Evolutionary conservation across 2,888 invertebrate genomes (phyloP), one percentile per base, ranked within the genome.

Genomic region (Sussaba pulchella): DNA sequence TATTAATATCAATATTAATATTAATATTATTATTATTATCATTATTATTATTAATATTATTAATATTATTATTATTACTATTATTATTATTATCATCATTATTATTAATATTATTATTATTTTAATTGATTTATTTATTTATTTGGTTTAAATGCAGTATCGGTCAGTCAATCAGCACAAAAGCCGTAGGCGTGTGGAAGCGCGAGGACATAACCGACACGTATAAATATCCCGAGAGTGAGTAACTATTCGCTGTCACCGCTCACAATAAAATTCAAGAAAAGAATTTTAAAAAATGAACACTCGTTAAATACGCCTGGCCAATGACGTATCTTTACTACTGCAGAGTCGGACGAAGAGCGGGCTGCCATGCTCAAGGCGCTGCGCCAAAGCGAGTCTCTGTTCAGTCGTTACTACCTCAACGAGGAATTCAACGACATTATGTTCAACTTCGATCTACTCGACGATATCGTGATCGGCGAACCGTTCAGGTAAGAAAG

Each of bases 381-480:
- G 6, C 92, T 98, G 0, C 94, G 95, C 50, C 96, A 96, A 91
- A 96, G 97, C 2, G 95, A 96, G 83, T 97, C 95, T 83, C 93
- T 96, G 14, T 98, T 97, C 90, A 96, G 97, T 36, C 93, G 98
- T 41, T 98, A 97, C 89, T 98, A 98, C 88, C 93, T 98, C 6
- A 98, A 98, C 89, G 97, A 97, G 87, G 96, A 95, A 76, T 97
- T 98, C 91, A 97, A 98, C 90, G 98, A 98, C 83, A 94, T 98
- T 24, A 93, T 94, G 80, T 98, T 98, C 88, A 95, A 96, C 85
- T 96, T 98, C 89, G 95, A 96, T 86, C 93, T 98, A 0, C 93
- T 94, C 73, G 97, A 98, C 87, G 96, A 98, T 87, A 97, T 98
- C 63, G 95, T 97, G 87, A 97, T 98, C 87, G 98, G 98, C 0